phyloP scores from a whole-genome alignment of 2,113 vertebrate species.

The Corapipo altera region DNA sequence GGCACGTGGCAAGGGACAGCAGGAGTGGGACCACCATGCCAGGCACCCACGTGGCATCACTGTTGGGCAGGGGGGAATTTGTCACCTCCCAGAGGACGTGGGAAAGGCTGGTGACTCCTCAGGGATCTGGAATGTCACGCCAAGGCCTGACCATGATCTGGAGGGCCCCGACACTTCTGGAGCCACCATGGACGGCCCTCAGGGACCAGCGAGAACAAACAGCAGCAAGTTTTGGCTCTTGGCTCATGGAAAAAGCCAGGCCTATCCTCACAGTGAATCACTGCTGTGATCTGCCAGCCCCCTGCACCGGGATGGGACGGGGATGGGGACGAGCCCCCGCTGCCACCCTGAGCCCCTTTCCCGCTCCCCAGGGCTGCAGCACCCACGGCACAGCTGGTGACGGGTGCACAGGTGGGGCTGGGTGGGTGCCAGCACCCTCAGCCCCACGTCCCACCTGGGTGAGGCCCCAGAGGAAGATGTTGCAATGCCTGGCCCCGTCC shows the following conservation, averaged over 20 bases:
- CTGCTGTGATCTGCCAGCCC: not conserved
- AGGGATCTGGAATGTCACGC: not conserved
- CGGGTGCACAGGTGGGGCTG: fast-evolving
- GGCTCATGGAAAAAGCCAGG: not conserved
- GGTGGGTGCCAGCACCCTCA: not conserved
- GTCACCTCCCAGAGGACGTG: not conserved
- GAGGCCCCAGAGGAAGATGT: not conserved
- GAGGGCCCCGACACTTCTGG: not conserved
- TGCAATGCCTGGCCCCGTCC: not conserved
- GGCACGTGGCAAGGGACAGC: not conserved
- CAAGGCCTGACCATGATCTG: fast-evolving
- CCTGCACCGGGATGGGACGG: fast-evolving
- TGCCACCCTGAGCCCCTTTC: not conserved
- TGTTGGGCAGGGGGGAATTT: not conserved
- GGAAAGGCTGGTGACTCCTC: not conserved
- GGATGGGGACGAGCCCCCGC: fast-evolving
- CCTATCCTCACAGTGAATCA: not conserved
- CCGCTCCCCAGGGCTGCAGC: not conserved
- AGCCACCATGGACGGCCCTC: fast-evolving
- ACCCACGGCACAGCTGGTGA: fast-evolving
- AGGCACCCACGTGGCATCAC: fast-evolving
- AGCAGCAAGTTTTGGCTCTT: not conserved
- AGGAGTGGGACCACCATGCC: not conserved
- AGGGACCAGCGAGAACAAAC: not conserved
- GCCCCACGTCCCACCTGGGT: fast-evolving